Percentiles rank a stretch among this genome's conserved stretches.
These are phyloP conservation scores for Synergus itoensis DNA, from an alignment of 2,888 invertebrate genomes.

Conservation along the genomic window DNA sequence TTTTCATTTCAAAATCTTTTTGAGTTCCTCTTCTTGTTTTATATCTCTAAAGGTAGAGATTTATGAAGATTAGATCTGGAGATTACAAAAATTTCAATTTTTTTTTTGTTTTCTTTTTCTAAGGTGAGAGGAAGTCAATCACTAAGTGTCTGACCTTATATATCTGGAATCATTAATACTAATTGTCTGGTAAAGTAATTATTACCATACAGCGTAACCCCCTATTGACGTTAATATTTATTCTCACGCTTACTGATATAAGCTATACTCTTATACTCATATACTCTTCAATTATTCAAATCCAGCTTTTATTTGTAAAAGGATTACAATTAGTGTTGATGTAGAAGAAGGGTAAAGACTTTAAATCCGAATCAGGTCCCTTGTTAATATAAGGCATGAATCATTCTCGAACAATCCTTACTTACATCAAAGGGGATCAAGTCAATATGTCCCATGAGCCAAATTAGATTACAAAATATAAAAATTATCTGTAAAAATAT, in stretches of 20 bases:
- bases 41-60: too few relatives aligned
- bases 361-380: not conserved
- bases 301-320: not conserved
- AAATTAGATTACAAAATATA: not conserved
- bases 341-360: constrained; percentile 4
- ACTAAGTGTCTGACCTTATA: too few relatives aligned
- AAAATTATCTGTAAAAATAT: not conserved
- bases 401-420: not conserved
- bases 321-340: constrained; percentile 20
- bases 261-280: too few relatives aligned
- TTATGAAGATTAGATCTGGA: too few relatives aligned
- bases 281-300: not conserved
- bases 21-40: not conserved
- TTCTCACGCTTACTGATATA: not conserved
- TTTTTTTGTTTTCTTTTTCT: not conserved
- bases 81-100: too few relatives aligned
- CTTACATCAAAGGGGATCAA: not conserved
- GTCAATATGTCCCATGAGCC: not conserved
- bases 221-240: not conserved
- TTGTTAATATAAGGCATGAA: not conserved
- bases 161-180: too few relatives aligned
- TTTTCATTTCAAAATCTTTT: not conserved
- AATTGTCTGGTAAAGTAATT: too few relatives aligned
- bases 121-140: not conserved
- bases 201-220: not conserved